Evolutionary conservation across 2,888 invertebrate species (phyloP).

Genomic region (Melipona bicolor): DNA sequence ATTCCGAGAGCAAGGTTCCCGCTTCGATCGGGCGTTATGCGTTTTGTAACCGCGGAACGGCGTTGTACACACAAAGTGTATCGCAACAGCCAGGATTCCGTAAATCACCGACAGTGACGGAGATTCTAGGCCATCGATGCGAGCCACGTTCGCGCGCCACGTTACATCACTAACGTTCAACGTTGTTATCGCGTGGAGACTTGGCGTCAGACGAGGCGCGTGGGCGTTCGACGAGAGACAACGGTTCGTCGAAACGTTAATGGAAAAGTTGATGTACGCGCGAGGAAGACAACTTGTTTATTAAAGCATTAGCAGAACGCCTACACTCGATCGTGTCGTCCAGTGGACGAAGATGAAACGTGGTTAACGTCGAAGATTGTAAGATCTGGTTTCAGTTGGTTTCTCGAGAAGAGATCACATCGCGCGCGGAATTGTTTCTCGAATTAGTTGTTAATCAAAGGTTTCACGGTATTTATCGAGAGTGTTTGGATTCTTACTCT

Average conservation of each 20-base stretch:
- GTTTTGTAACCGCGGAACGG: slow-evolving; percentile 33
- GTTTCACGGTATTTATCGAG: neutral
- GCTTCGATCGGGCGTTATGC: slow-evolving; percentile 7
- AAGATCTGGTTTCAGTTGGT: slow-evolving; percentile 26
- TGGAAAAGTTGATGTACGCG: slow-evolving; percentile 50
- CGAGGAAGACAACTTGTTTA: slow-evolving; percentile 46
- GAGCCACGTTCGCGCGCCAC: slow-evolving; percentile 29
- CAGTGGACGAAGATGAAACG: slow-evolving; percentile 56
- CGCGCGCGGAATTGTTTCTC: slow-evolving; percentile 1
- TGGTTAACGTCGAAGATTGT: slow-evolving; percentile 27
- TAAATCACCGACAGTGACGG: slow-evolving; percentile 35
- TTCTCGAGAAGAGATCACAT: neutral
- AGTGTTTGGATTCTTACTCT: neutral
- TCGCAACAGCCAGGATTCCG: slow-evolving; percentile 39
- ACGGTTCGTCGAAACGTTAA: slow-evolving; percentile 37
- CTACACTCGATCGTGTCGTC: slow-evolving; percentile 19
- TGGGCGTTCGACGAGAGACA: slow-evolving; percentile 51
- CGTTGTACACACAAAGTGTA: neutral
- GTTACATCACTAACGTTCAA: slow-evolving; percentile 48
- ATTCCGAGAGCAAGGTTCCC: slow-evolving; percentile 6
- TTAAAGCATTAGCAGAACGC: slow-evolving; percentile 56
- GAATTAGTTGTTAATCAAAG: slow-evolving; percentile 14
- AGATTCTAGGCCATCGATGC: slow-evolving; percentile 54
- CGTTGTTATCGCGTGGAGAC: slow-evolving; percentile 38
- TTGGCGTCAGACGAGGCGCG: slow-evolving; percentile 29